Evolutionary conservation across 2,113 vertebrate genomes (phyloP), one percentile per base, ranked within the genome.

Genomic region (Petrocephalus microphthalmus): DNA sequence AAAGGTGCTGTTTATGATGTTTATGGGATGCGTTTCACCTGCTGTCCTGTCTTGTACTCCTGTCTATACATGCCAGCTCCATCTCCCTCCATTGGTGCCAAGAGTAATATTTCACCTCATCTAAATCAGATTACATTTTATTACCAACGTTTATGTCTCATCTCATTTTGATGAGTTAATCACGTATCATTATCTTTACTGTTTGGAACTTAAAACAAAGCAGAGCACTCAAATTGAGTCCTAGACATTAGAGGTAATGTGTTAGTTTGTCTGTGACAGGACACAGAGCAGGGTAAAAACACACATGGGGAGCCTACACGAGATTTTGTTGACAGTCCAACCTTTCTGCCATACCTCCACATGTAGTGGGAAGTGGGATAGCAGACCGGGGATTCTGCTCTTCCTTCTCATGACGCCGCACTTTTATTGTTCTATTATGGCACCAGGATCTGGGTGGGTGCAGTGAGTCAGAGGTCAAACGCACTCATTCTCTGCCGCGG

Each of bases 81-180:
- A n/a, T 49, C n/a, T n/a, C 20, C 49, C 4, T 52, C 82, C 45
- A 47, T 22, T n/a, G 47, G 45, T 49, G 82, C 49, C 22, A 84
- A 51, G 22, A 49, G 45, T 52, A 84, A 52, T 84, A 84, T 84
- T 84, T 84, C 82, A 51, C 49, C 82, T 84, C 49, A 49, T 84
- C 45, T 84, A 52, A 51, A 84, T 85, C n/a, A 53, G 47, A 85
- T 53, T 85, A 85, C 51, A 17, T 15, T 52, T 52, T 85, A 53
- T 53, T 17, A 53, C 42, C 42, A 22, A 83, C 45, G 6, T 83
- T 83, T 83, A 47, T 83, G 42, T 83, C 22, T 83, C 20, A 49
- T 20, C 45, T 49, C 81, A 83, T 20, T 47, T 45, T 83, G 8
- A 83, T 83, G 45, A 47, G 81, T 83, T 83, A 47, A 83, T 22